Conservation (phyloP, 2,113 vertebrate genomes). For the Corvus moneduloides region DNA sequence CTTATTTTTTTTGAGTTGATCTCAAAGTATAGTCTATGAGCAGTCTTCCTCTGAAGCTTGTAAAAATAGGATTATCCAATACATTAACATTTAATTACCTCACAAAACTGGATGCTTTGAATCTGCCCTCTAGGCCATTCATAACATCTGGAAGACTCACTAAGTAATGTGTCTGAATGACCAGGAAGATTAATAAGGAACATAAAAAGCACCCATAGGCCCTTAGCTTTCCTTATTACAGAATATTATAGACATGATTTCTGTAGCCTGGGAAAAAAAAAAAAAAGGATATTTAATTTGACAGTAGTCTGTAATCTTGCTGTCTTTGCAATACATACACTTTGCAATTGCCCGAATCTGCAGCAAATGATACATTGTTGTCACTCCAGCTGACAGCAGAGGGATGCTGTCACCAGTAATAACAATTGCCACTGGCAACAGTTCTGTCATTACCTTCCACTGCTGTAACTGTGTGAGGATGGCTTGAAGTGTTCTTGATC, state of each 20-base stretch:
- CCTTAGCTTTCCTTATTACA: neutral
- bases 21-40: neutral
- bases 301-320: neutral
- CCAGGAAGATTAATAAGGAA: slow-evolving; percentile 18
- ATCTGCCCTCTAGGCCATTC: neutral
- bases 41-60: neutral
- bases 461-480: neutral
- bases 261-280: neutral
- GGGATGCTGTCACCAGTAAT: neutral
- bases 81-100: slow-evolving; percentile 30
- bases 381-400: slow-evolving; percentile 3
- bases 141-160: neutral
- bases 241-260: neutral
- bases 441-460: neutral
- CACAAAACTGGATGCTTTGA: neutral
- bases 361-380: neutral
- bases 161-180: slow-evolving; percentile 2
- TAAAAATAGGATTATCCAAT: neutral
- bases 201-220: neutral
- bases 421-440: neutral
- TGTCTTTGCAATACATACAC: neutral
- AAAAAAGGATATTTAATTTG: neutral
- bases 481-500: neutral
- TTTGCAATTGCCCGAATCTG: neutral
- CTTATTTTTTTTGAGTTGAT: neutral